Evolutionary conservation across 2,113 vertebrate genomes (phyloP), one percentile per base, ranked within the genome.

Genomic region (Poecile atricapillus): DNA sequence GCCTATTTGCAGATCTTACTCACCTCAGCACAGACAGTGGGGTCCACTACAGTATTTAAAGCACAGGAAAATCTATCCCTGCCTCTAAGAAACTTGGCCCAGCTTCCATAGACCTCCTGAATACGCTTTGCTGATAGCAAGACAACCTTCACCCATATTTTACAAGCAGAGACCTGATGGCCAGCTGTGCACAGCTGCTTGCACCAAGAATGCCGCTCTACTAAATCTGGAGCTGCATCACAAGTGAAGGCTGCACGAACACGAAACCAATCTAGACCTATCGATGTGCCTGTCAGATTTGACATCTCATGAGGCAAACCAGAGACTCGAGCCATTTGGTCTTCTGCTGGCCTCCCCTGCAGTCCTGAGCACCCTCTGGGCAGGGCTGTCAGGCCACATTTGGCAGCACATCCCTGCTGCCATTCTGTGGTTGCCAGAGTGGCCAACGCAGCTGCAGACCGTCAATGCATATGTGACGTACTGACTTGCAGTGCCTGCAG

Each of bases 401-500:
- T 78, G 87, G 83, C 64, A 89, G 83, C 59, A 56, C 0, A 0
- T 82, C 62, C 14, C 75, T 37, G 63, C 56, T 71, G 74, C 56
- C 2, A 0, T 87, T 75, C 49, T 35, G 44, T 10, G 9, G 47
- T 67, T 71, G 52, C 62, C 0, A 0, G 33, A 59, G 16, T 1
- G 3, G 46, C 28, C 53, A 47, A 65, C 7, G 5, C 83, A 83
- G 89, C 79, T 60, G 53, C 67, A 79, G 52, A 44, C 17, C 4
- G 3, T 30, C 78, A 55, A 62, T 0, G 11, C 1, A 1, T 5
- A 16, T 2, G 1, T 3, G 1, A 76, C 0, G 0, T 27, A 60
- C 33, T 1, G 1, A 59, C 28, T 25, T n/a, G 28, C 22, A 50
- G 22, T 24, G 73, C 43, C 52, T 59, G 67, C 50, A 21, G 13